Percentiles rank a stretch among this genome's conserved stretches.
Evolutionary conservation across 2,113 vertebrate species (phyloP).

Genomic region (Anolis sagrei): DNA sequence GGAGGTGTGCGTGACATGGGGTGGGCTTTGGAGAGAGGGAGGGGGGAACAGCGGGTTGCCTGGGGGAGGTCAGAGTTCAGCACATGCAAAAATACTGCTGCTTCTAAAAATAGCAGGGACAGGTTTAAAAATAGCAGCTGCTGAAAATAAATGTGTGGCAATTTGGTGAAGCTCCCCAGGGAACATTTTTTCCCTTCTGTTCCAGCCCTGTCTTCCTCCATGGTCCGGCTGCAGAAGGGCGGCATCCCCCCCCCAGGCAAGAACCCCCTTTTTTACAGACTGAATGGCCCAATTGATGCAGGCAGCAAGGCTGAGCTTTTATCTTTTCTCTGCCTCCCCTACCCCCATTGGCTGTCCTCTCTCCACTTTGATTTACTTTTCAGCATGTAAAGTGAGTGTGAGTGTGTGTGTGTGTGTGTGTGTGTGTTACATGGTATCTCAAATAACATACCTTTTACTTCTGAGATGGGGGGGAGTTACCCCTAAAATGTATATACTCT

Average conservation of each 20-base stretch:
- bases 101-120: slow-evolving; percentile 70
- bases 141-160: slow-evolving; percentile 63
- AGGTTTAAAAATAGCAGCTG: slow-evolving; percentile 70
- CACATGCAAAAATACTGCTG: slow-evolving; percentile 70
- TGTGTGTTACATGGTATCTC: too few species aligned
- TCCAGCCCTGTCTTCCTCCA: slow-evolving; percentile 32
- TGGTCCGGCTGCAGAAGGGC: slow-evolving; percentile 21
- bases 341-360: not conserved
- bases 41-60: slow-evolving; percentile 40
- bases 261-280: slow-evolving; percentile 34
- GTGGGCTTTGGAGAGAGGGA: not conserved
- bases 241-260: slow-evolving; percentile 36
- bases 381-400: not conserved
- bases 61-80: slow-evolving; percentile 63
- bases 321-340: slow-evolving; percentile 6
- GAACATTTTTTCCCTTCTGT: slow-evolving; percentile 47
- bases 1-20: not conserved
- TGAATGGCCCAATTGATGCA: slow-evolving; percentile 32
- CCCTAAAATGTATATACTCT: too few species aligned
- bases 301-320: slow-evolving; percentile 21
- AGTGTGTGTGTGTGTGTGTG: too few species aligned
- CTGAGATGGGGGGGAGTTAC: too few species aligned
- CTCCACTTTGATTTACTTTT: not conserved
- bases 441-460: too few species aligned
- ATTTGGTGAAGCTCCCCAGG: slow-evolving; percentile 61